These are phyloP conservation scores for Synanthedon andrenaeformis DNA, from an alignment of 2,888 invertebrate genomes.

Conservation along the genomic window DNA sequence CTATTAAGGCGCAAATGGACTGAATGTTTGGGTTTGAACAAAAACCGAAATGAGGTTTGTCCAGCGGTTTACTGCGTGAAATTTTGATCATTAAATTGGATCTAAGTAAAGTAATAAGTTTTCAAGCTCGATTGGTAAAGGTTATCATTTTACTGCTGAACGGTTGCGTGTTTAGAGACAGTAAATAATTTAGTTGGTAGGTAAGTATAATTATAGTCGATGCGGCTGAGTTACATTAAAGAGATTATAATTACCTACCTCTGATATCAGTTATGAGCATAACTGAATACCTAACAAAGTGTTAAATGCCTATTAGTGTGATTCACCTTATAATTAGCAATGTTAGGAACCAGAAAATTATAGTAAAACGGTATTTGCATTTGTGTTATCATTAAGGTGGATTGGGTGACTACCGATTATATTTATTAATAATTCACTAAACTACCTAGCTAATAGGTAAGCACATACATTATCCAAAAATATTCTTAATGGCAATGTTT, in stretches of 20 bases:
- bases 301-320: neutral
- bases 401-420: too few species aligned
- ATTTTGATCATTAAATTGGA: constrained; percentile 1
- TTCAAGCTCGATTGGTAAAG: neutral
- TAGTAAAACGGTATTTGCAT: too few species aligned
- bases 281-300: neutral
- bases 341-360: too few species aligned
- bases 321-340: too few species aligned
- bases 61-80: constrained; percentile 13
- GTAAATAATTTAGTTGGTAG: neutral
- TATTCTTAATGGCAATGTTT: too few species aligned
- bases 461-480: too few species aligned
- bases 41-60: constrained; percentile 56
- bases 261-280: too few species aligned
- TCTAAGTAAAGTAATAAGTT: neutral
- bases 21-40: constrained; percentile 58
- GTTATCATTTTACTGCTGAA: neutral
- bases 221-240: neutral
- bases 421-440: too few species aligned
- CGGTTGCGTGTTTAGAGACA: neutral
- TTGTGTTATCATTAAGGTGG: too few species aligned
- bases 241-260: neutral
- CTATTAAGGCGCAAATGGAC: constrained; percentile 54
- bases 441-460: too few species aligned
- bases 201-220: too few species aligned